Evolutionary conservation across 2,888 invertebrate genomes (phyloP), one percentile per base, ranked within the genome.

Genomic region (Dyspetes luteomarginatus): DNA sequence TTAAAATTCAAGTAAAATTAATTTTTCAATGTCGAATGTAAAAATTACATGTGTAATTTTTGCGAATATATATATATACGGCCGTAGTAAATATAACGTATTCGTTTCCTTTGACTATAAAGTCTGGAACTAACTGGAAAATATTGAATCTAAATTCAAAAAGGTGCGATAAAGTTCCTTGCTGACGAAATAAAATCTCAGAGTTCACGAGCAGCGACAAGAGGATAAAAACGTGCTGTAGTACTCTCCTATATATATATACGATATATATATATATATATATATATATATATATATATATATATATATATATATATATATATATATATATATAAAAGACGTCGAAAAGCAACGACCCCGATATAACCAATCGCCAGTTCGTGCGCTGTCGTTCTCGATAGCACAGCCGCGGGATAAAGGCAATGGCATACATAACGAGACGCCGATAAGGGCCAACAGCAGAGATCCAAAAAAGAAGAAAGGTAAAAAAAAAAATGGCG

Each of bases 371-470:
- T 73, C 68, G 78, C 48, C 50, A 55, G 68, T 55, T 36, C 36
- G 36, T 28, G 12, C 30, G 50, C 55, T 62, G 52, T 68, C 73
- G 73, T 52, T 78, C 48, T 56, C 62, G 78, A 78, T 78, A 64
- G 36, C 36, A 52, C 45, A 62, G 67, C 67, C 30, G 72, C 36
- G 67, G 78, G 67, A 78, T 78, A 73, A 68, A 78, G 55, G 55
- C 60, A 72, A 17, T 55, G 55, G 65, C 60, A 58, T 73, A 73
- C 67, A 58, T 78, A 73, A 78, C 72, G 62, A 73, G 73, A 30
- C 50, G 62, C 55, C 78, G 78, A 78, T 78, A 78, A 78, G 73
- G 73, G 68, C 62, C 60, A 4, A 17, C 60, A 26, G 17, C 69
- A 56, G 15, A 45, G 52, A 60, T 26, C 67, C 52, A 30, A 28